Conservation (phyloP, 2,888 invertebrate genomes). For the Zele albiditarsus region DNA sequence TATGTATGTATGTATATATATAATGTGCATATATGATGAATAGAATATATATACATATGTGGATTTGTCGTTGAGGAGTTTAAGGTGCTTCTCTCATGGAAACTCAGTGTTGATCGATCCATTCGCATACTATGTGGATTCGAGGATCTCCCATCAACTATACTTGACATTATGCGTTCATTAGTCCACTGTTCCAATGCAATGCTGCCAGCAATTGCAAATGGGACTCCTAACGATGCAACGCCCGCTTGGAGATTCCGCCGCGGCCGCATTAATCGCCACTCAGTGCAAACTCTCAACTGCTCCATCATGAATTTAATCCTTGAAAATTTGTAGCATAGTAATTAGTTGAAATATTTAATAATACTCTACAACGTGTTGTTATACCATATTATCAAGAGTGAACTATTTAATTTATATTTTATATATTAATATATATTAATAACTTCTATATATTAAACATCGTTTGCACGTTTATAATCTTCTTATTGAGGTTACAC, state of each 20-base stretch:
- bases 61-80: background rate
- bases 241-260: constrained; percentile 29
- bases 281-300: constrained; percentile 6
- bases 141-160: background rate
- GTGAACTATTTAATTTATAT: background rate
- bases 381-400: background rate
- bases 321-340: constrained; percentile 20
- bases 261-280: constrained; percentile 22
- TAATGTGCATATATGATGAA: background rate
- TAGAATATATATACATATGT: background rate
- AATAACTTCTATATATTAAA: background rate
- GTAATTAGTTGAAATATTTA: constrained; percentile 21
- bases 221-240: constrained; percentile 30
- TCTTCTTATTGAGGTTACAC: background rate
- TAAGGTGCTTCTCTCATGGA: background rate
- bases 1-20: background rate
- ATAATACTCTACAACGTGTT: background rate
- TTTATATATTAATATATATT: background rate
- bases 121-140: constrained; percentile 12
- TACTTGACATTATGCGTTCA: constrained; percentile 41
- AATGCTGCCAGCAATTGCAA: constrained; percentile 31
- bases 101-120: constrained; percentile 7
- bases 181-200: constrained; percentile 25
- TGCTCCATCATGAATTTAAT: constrained; percentile 34
- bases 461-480: background rate